Evolutionary conservation across 37 sponge, comb jelly and placozoan genomes (phyloP).

Genomic region (Amphimedon queenslandica): DNA sequence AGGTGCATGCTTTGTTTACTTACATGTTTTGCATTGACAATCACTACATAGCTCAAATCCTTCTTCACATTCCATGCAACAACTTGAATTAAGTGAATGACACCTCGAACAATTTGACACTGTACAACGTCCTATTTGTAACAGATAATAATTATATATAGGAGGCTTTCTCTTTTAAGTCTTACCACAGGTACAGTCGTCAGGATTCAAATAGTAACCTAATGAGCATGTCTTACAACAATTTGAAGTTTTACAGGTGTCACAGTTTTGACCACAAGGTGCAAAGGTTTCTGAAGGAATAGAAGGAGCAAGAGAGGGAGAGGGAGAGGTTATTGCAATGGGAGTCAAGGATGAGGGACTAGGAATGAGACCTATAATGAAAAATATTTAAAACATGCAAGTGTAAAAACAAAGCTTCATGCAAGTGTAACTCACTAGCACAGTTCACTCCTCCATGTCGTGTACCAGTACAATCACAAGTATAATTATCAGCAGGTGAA

Average conservation of each 20-base stretch:
- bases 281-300: neutral
- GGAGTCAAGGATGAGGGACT: too few relatives aligned
- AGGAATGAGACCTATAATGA: neutral
- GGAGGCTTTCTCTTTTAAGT: neutral
- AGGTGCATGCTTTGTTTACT: too few relatives aligned
- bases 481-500: neutral
- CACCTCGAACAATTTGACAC: too few relatives aligned
- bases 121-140: too few relatives aligned
- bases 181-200: neutral
- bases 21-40: too few relatives aligned
- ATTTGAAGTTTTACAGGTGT: neutral
- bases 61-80: too few relatives aligned
- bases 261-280: neutral
- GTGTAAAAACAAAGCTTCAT: too few relatives aligned
- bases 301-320: constrained; percentile 1
- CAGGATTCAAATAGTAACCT: neutral
- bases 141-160: too few relatives aligned
- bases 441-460: neutral
- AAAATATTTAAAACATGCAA: neutral
- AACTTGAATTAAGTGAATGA: too few relatives aligned
- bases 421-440: neutral
- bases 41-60: too few relatives aligned
- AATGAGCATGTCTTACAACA: neutral
- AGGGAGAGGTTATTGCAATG: neutral
- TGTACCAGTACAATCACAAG: neutral